These are phyloP conservation scores for Austrolebias charrua DNA, from an alignment of 2,797 vertebrate genomes.

Conservation along the genomic window DNA sequence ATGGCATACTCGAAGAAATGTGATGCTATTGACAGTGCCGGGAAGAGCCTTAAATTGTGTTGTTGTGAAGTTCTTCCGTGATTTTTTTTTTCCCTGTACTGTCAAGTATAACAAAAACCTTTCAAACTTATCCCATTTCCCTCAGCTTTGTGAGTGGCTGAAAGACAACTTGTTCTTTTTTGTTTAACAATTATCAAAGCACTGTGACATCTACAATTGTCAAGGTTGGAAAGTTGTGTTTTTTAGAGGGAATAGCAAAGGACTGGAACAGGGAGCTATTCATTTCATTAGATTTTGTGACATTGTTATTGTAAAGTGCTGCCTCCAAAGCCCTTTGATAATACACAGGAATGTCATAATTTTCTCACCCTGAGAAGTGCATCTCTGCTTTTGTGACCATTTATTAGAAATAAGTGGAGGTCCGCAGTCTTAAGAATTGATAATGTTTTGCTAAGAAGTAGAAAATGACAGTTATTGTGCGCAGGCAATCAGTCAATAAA, in stretches of 20 bases:
- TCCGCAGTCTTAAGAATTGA: conserved; percentile 56
- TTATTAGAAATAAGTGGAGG: conserved; percentile 55
- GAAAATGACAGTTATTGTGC: conserved; percentile 57
- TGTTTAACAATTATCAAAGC: conserved; percentile 17
- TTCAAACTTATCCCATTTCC: background rate
- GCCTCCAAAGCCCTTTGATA: conserved; percentile 48
- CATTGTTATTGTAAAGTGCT: conserved; percentile 55
- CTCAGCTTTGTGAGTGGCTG: background rate
- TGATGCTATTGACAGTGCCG: background rate
- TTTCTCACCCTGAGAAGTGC: conserved; percentile 41
- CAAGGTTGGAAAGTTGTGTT: conserved; percentile 47
- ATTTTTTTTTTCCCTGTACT: background rate
- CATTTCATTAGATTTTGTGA: conserved; percentile 51
- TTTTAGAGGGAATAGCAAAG: conserved; percentile 16
- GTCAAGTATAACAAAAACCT: background rate
- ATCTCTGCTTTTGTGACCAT: conserved; percentile 52
- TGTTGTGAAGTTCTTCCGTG: background rate
- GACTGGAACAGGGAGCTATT: conserved; percentile 26
- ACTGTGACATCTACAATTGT: conserved; percentile 22
- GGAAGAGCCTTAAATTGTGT: background rate
- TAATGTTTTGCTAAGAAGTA: conserved; percentile 59
- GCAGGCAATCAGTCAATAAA: conserved; percentile 52
- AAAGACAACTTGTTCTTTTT: conserved; percentile 13
- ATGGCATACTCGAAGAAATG: background rate
- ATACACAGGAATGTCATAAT: conserved; percentile 60